phyloP scores from a whole-genome alignment of 1,140 invertebrate species.

The Drosophila ercepeae region DNA sequence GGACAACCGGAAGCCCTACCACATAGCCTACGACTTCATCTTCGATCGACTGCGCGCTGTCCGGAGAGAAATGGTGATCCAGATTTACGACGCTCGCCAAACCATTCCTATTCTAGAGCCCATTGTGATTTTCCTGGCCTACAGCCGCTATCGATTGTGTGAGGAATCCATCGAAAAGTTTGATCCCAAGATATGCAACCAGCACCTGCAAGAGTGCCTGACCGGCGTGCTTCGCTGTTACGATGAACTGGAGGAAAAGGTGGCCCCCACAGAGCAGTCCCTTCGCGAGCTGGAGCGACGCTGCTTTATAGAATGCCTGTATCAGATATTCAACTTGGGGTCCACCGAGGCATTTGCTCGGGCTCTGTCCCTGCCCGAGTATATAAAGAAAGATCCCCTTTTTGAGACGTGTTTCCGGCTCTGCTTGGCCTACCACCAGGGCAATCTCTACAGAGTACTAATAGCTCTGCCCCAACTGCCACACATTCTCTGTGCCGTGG shows the following conservation, averaged over 20 bases:
- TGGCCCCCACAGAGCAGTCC: constrained; percentile 11
- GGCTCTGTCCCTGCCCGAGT: constrained; percentile 67
- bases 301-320: constrained; percentile 84
- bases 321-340: constrained; percentile 86
- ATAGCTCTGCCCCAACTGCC: constrained; percentile 83
- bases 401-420: constrained; percentile 79
- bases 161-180: constrained; percentile 84
- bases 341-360: constrained; percentile 83
- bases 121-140: constrained; percentile 88
- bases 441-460: constrained; percentile 84
- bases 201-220: constrained; percentile 86
- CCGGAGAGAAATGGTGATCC: constrained; percentile 90
- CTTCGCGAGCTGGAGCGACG: constrained; percentile 49
- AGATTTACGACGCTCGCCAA: constrained; percentile 85
- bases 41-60: constrained; percentile 90
- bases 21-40: constrained; percentile 89
- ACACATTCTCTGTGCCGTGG: constrained; percentile 84
- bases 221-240: constrained; percentile 86
- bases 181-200: constrained; percentile 86
- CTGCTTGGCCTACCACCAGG: constrained; percentile 84
- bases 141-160: constrained; percentile 87
- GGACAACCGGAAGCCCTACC: constrained; percentile 85
- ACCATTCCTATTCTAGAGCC: constrained; percentile 87
- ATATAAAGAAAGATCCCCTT: constrained; percentile 43
- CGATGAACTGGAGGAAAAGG: constrained; percentile 83